Percentiles rank a stretch among this genome's conserved stretches.
Evolutionary conservation across 2,888 invertebrate species (phyloP).

Genomic region (Dioctria rufipes): DNA sequence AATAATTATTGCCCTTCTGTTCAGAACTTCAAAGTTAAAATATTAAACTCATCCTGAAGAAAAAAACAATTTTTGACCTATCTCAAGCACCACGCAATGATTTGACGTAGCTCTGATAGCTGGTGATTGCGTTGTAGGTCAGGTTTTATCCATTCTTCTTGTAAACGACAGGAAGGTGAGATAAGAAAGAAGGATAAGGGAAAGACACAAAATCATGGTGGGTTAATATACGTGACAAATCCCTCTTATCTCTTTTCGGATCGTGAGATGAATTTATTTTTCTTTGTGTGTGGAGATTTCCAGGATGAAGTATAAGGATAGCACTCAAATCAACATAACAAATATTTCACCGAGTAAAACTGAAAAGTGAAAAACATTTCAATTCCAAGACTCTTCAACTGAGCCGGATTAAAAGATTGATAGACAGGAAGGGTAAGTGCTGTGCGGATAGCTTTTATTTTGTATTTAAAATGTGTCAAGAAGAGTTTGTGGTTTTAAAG

Average conservation of each 20-base stretch:
- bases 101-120: neutral
- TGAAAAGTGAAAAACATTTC: slow-evolving; percentile 25
- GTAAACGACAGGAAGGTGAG: slow-evolving; percentile 7
- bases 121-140: slow-evolving; percentile 12
- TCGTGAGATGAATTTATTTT: slow-evolving; percentile 42
- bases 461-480: too few species aligned
- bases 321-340: slow-evolving; percentile 16
- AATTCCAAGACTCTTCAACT: neutral
- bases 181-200: neutral
- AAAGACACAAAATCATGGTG: slow-evolving; percentile 17
- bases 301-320: neutral
- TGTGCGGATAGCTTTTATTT: too few species aligned
- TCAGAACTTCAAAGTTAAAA: too few species aligned
- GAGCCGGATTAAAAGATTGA: too few species aligned
- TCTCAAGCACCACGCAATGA: neutral
- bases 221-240: slow-evolving; percentile 43
- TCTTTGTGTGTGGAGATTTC: too few species aligned
- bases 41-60: neutral
- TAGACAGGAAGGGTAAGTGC: too few species aligned
- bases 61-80: neutral
- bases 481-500: too few species aligned
- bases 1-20: slow-evolving; percentile 8
- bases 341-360: slow-evolving; percentile 16
- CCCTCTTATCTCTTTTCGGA: slow-evolving; percentile 20
- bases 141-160: slow-evolving; percentile 38